Percentiles rank a stretch among this genome's conserved stretches.
phyloP scores from a whole-genome alignment of 2,888 invertebrate species.

The Uropetala carovei region DNA sequence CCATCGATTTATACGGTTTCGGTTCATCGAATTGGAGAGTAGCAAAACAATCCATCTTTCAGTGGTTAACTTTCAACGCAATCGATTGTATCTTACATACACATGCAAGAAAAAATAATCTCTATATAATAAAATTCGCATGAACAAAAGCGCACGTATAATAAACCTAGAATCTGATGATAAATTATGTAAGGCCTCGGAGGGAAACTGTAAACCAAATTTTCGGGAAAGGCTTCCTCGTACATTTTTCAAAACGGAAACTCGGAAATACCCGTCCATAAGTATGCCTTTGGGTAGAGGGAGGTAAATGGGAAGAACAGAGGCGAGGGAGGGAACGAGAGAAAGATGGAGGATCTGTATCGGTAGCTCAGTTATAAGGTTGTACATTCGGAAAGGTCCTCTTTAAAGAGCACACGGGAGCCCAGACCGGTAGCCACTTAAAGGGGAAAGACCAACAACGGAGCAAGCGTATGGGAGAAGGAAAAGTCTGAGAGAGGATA shows the following conservation, averaged over 20 bases:
- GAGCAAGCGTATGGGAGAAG: no score
- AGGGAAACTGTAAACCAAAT: background rate
- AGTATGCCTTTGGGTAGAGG: background rate
- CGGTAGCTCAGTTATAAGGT: no score
- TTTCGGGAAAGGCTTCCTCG: background rate
- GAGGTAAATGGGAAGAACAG: background rate
- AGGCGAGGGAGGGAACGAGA: background rate
- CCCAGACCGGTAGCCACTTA: background rate
- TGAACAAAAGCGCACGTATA: no score
- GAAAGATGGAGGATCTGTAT: no score
- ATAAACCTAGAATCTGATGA: background rate
- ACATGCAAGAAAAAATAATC: no score
- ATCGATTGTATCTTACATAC: no score
- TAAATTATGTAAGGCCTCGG: background rate
- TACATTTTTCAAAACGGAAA: conserved; percentile 24
- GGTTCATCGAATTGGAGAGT: no score
- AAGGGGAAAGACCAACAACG: background rate
- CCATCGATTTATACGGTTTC: no score
- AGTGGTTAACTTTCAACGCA: no score
- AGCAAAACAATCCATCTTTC: no score
- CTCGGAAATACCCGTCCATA: conserved; percentile 21
- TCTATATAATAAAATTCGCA: no score
- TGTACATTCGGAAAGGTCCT: background rate
- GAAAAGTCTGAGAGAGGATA: no score
- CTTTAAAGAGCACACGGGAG: background rate